phyloP scores from a whole-genome alignment of 2,113 vertebrate genomes.

The Chinchilla lanigera region DNA sequence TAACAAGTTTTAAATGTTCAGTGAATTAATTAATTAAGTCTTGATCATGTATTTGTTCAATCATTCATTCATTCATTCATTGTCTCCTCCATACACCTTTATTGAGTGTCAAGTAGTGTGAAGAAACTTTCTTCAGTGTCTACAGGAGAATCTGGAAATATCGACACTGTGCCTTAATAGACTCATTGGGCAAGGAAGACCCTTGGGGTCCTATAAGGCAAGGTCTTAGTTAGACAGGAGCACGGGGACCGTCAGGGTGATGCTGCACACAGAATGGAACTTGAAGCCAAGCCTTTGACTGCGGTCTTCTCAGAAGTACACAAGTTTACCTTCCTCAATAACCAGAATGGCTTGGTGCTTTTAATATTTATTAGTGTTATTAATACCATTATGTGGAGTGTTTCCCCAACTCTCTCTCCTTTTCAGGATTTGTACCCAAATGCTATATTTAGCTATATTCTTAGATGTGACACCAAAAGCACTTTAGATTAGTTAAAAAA shows the following conservation, averaged over 20 bases:
- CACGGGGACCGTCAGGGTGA: not conserved
- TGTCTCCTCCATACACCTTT: not conserved
- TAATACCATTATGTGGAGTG: not conserved
- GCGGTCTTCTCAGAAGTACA: not conserved
- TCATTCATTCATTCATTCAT: not conserved
- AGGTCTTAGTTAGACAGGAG: conserved; percentile 3
- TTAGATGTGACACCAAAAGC: not conserved
- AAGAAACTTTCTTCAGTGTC: conserved; percentile 43
- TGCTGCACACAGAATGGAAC: not conserved
- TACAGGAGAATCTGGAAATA: not conserved
- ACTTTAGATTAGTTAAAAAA: not conserved
- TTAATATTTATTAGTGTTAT: not conserved
- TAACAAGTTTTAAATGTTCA: conserved; percentile 34
- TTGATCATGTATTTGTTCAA: not conserved
- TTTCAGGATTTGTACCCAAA: not conserved
- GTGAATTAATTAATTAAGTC: not conserved
- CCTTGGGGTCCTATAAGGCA: not conserved
- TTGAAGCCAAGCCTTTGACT: not conserved
- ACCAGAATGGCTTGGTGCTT: not conserved
- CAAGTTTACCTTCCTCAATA: not conserved
- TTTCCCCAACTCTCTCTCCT: not conserved
- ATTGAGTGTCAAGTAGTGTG: not conserved
- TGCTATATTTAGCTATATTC: not conserved
- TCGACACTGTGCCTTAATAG: not conserved
- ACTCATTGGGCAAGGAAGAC: not conserved